phyloP scores from a whole-genome alignment of 2,113 vertebrate species.

The Cromileptes altivelis region DNA sequence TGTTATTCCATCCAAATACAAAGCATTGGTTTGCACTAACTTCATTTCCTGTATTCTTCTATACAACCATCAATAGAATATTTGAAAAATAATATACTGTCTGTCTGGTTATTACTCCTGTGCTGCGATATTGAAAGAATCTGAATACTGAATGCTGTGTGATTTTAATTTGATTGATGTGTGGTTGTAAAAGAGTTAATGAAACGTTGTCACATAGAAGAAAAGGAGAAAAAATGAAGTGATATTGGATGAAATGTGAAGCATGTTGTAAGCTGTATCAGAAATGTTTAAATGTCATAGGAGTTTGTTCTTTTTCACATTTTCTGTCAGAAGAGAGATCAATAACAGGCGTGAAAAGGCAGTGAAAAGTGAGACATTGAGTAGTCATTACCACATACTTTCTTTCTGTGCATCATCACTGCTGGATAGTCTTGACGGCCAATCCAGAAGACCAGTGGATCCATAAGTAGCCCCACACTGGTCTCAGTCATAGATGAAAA shows the following conservation, averaged over 20 bases:
- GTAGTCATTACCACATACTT: not conserved
- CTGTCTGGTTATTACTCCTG: too few species aligned
- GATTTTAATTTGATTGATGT: not conserved
- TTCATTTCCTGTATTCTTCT: too few species aligned
- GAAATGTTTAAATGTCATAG: not conserved
- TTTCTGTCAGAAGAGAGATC: not conserved
- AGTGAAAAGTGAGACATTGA: not conserved
- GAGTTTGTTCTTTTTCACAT: conserved; percentile 2
- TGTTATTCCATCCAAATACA: not conserved
- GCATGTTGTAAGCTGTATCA: not conserved
- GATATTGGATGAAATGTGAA: not conserved
- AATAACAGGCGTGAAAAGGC: conserved; percentile 4
- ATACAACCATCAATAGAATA: too few species aligned
- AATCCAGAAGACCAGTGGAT: not conserved
- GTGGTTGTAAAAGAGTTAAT: not conserved
- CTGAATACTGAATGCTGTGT: too few species aligned
- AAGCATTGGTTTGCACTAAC: not conserved
- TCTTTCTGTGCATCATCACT: not conserved
- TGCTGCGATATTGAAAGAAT: too few species aligned
- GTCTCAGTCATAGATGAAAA: not conserved
- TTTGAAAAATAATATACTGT: not conserved
- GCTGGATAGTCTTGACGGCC: not conserved
- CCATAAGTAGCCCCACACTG: conserved; percentile 4
- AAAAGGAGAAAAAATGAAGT: not conserved
- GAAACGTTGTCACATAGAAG: not conserved